These are phyloP conservation scores for Diuraphis noxia DNA, from an alignment of 1,140 invertebrate species.

Conservation along the genomic window DNA sequence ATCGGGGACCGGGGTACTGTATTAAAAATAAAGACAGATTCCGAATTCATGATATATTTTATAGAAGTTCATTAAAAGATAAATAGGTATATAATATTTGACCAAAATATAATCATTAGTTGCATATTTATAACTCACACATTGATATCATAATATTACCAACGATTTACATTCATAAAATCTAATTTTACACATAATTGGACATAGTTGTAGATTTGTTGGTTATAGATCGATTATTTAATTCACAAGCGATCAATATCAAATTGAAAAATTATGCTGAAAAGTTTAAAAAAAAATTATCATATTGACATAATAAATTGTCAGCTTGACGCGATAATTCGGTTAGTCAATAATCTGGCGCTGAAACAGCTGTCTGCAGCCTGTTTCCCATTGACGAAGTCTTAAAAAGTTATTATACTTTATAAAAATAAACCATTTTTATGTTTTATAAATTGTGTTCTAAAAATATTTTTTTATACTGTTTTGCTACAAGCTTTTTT, in stretches of 20 bases:
- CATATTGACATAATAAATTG: neutral
- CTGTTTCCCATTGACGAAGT: neutral
- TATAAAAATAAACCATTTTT: neutral
- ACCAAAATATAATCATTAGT: neutral
- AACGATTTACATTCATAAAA: no score
- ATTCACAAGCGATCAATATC: neutral
- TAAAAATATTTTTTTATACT: neutral
- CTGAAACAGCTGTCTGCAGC: neutral
- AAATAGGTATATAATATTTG: neutral
- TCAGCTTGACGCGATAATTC: neutral
- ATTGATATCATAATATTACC: no score
- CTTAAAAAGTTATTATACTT: neutral
- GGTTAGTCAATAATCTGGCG: neutral
- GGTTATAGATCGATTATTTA: neutral
- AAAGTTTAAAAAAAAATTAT: neutral
- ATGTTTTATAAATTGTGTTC: neutral
- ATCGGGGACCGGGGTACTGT: neutral
- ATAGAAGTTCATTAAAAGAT: neutral
- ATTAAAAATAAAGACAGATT: neutral
- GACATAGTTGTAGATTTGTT: no score
- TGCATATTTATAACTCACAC: no score
- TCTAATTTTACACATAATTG: no score
- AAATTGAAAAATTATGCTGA: neutral
- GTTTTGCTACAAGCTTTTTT: no score
- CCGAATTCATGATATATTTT: neutral